Percentiles rank a stretch among this genome's conserved stretches.
Evolutionary conservation across 2,797 vertebrate genomes (phyloP).

Genomic region (Allobates femoralis): DNA sequence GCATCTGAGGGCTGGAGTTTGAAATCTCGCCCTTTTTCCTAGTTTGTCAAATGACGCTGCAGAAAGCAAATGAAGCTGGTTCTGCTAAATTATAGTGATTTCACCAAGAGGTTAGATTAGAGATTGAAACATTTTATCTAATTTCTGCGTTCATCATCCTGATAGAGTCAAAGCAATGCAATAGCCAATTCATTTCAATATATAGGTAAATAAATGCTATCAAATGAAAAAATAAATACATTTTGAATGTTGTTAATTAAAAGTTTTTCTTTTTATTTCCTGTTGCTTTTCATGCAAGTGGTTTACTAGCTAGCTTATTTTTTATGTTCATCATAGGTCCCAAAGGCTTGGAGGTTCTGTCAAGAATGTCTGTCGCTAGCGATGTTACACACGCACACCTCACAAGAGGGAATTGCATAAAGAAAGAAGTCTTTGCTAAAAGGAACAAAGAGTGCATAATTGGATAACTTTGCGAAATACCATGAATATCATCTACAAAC

Average conservation of each 20-base stretch:
- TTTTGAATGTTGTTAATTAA: not conserved
- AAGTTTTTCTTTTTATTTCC: not conserved
- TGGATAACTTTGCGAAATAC: not conserved
- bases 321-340: not conserved
- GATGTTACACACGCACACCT: not conserved
- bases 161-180: not conserved
- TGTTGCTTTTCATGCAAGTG: not conserved
- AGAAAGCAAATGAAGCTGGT: too few relatives aligned
- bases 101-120: not conserved
- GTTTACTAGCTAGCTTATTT: conserved; percentile 4
- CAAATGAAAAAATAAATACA: not conserved
- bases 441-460: conserved; percentile 1
- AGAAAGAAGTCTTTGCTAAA: not conserved
- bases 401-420: not conserved
- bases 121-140: not conserved
- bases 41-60: too few relatives aligned
- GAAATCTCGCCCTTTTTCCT: too few relatives aligned
- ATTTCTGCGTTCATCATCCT: not conserved
- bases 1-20: too few relatives aligned
- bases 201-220: not conserved
- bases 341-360: conserved; percentile 5
- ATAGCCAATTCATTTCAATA: not conserved
- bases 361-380: conserved; percentile 5
- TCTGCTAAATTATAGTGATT: too few relatives aligned
- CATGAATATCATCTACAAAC: not conserved